A percentile compares a stretch with the other conserved stretches of the same genome.
Conservation (phyloP, 2,113 vertebrate genomes). For the Romanogobio albipinnatus region DNA sequence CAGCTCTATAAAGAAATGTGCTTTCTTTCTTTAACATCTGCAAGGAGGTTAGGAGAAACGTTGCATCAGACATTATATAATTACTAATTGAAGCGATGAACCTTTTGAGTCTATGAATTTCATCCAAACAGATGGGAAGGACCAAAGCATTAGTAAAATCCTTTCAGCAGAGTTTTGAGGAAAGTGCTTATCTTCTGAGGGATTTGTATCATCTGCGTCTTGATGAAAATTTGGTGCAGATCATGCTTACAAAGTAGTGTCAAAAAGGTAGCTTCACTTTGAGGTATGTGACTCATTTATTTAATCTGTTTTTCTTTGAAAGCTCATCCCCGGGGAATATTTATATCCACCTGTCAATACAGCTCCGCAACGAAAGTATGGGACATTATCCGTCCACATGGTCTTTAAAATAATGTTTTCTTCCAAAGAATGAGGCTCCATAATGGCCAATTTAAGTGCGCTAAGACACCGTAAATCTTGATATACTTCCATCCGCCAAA, state of each 20-base stretch:
- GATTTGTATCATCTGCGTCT: constrained; percentile 57
- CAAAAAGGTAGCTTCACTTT: constrained; percentile 57
- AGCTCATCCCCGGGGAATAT: constrained; percentile 49
- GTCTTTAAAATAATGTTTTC: constrained; percentile 27
- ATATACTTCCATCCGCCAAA: constrained; percentile 6
- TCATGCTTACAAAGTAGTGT: constrained; percentile 53
- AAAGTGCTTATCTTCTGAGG: constrained; percentile 55
- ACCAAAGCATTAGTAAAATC: constrained; percentile 50
- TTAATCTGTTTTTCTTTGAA: constrained; percentile 63
- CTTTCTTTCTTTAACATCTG: constrained; percentile 62
- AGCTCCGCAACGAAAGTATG: constrained; percentile 14
- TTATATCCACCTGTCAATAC: constrained; percentile 51
- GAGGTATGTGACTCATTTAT: constrained; percentile 63
- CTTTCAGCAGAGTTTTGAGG: constrained; percentile 44
- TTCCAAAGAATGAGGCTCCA: constrained; percentile 12
- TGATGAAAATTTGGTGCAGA: constrained; percentile 43
- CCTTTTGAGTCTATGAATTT: constrained; percentile 38
- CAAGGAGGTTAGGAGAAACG: constrained; percentile 63
- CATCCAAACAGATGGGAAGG: constrained; percentile 47
- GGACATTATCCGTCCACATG: constrained; percentile 25
- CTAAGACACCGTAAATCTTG: constrained; percentile 10
- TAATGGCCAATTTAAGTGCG: constrained; percentile 15
- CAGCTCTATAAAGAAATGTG: constrained; percentile 67
- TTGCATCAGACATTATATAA: constrained; percentile 61
- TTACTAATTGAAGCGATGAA: constrained; percentile 54